Evolutionary conservation across 1,140 invertebrate genomes (phyloP), one percentile per base, ranked within the genome.

Genomic region (Danaus melanippus): DNA sequence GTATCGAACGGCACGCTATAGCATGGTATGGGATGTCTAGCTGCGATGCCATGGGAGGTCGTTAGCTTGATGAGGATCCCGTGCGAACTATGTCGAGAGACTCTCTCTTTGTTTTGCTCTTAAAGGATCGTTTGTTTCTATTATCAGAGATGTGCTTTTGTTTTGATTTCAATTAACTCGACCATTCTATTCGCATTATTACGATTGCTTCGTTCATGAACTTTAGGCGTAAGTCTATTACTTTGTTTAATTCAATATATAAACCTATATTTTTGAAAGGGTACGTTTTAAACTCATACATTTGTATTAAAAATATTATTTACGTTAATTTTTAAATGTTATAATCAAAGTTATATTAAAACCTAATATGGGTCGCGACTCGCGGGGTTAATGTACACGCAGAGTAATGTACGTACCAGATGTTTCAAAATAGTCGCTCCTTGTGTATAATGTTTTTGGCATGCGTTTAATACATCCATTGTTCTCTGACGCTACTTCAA

Each of bases 31-130:
- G 45, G 50, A 47, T 12, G 21, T 54, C 15, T 42, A 46, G 56
- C 46, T 41, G 45, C 15, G 15, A 15, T 15, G 46, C 46, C 11
- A 51, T 12, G 42, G 45, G 46, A 54, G 57, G 41, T 59, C 52
- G 57, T 59, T 59, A 59, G 52, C 57, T 49, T 59, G 57, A 59
- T 59, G 57, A 59, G 51, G 42, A 59, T 53, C 47, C 57, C 57
- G 57, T 53, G 57, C 57, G 51, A 59, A 59, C 57, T 59, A 12
- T 59, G 57, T 50, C 57, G 57, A 59, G 57, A 50, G 52, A 17
- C 17, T 44, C 21, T 7, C 21, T 32, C 21, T 32, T 32, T 32
- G 21, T 32, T 32, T 32, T 32, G 21, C 21, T 32, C 21, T 32
- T 32, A 32, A 32, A 32, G 21, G 21, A 32, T 32, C 21, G 21